Conservation (phyloP, 2,888 invertebrate genomes). For the Halocaridina rubra region DNA sequence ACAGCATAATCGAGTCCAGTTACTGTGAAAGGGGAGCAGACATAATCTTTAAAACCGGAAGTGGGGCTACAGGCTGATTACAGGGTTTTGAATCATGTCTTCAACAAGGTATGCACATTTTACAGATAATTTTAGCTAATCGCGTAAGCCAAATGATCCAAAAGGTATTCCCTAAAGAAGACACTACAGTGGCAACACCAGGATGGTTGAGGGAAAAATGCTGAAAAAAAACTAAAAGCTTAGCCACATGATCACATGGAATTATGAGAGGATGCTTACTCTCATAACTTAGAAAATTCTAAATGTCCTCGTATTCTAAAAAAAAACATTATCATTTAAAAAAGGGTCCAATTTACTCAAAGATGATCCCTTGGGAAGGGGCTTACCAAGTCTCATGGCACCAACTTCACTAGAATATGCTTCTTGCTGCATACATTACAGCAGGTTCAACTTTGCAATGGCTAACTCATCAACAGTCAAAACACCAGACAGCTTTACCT, state of each 20-base stretch:
- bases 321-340: not conserved
- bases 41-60: conserved; percentile 47
- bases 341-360: not conserved
- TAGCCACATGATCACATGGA: conserved; percentile 7
- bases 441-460: too few relatives aligned
- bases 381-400: too few relatives aligned
- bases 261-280: conserved; percentile 28
- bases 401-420: too few relatives aligned
- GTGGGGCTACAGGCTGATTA: conserved; percentile 29
- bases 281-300: conserved; percentile 19
- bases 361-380: too few relatives aligned
- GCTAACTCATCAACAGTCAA: too few relatives aligned
- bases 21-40: conserved; percentile 44
- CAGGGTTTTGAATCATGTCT: too few relatives aligned
- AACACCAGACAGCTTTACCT: too few relatives aligned
- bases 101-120: too few relatives aligned
- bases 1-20: conserved; percentile 65
- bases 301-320: conserved; percentile 20
- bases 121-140: too few relatives aligned
- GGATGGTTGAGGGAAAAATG: conserved; percentile 21
- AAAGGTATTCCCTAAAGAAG: not conserved
- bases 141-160: too few relatives aligned
- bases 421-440: too few relatives aligned
- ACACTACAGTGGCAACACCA: conserved; percentile 10
- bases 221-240: conserved; percentile 17